Conservation (phyloP, 2,888 invertebrate genomes). For the Podabrus alpinus region DNA sequence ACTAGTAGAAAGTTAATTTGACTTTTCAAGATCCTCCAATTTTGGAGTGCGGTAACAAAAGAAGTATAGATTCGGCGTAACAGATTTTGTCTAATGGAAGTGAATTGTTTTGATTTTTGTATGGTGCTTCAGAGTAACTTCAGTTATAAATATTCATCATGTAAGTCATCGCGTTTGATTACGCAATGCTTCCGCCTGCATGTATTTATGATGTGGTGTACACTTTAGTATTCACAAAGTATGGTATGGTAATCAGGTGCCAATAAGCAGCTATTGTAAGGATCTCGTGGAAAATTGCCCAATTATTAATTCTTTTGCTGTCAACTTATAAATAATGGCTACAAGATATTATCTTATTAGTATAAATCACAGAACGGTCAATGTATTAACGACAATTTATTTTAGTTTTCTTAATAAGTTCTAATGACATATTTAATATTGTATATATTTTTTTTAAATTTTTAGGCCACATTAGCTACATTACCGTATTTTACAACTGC, state of each 20-base stretch:
- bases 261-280: constrained; percentile 12
- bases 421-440: not conserved
- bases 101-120: not conserved
- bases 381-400: not conserved
- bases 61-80: not conserved
- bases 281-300: constrained; percentile 11
- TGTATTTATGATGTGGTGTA: not conserved
- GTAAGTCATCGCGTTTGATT: constrained; percentile 4
- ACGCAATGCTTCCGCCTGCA: constrained; percentile 10
- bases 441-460: not conserved
- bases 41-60: not conserved
- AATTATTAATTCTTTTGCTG: constrained; percentile 9
- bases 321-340: constrained; percentile 7
- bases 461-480: not conserved
- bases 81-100: not conserved
- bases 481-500: not conserved
- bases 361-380: not conserved
- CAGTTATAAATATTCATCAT: not conserved
- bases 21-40: not conserved
- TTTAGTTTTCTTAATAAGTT: not conserved
- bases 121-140: not conserved
- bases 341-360: not conserved
- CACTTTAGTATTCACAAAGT: constrained; percentile 14
- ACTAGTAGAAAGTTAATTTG: not conserved
- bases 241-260: constrained; percentile 13